phyloP scores from a whole-genome alignment of 2,888 invertebrate species.

The Sinopyrophorus schimmeli region DNA sequence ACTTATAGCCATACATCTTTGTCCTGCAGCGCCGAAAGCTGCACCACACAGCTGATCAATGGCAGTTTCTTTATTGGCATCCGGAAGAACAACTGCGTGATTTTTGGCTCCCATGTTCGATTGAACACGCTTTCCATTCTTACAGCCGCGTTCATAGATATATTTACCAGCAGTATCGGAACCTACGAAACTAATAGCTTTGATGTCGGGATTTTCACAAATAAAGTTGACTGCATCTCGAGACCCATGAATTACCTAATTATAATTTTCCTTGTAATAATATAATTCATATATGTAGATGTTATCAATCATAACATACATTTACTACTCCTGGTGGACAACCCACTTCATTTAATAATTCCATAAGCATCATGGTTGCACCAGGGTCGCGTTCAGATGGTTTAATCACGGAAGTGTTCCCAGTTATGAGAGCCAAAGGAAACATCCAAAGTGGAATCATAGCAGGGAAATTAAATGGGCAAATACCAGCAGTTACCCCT shows the following conservation, averaged over 20 bases:
- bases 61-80: slow-evolving; percentile 96
- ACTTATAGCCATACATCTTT: slow-evolving; percentile 98
- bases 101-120: slow-evolving; percentile 99
- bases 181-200: slow-evolving; percentile 97
- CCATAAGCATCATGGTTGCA: slow-evolving; percentile 92
- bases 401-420: slow-evolving; percentile 93
- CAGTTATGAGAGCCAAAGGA: slow-evolving; percentile 83
- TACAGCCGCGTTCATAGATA: slow-evolving; percentile 90
- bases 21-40: slow-evolving; percentile 98
- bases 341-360: slow-evolving; percentile 90
- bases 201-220: slow-evolving; percentile 94
- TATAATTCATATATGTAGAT: neutral
- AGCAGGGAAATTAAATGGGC: slow-evolving; percentile 99
- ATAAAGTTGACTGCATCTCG: slow-evolving; percentile 96
- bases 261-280: too few relatives aligned
- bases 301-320: slow-evolving; percentile 54
- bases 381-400: slow-evolving; percentile 99
- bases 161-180: slow-evolving; percentile 95
- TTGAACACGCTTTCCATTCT: slow-evolving; percentile 89
- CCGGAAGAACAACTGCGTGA: slow-evolving; percentile 95
- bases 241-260: slow-evolving; percentile 88
- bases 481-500: slow-evolving; percentile 92
- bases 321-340: slow-evolving; percentile 96
- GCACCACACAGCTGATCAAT: slow-evolving; percentile 89
- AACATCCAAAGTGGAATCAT: slow-evolving; percentile 99